Evolutionary conservation across 2,888 invertebrate genomes (phyloP), one percentile per base, ranked within the genome.

Genomic region (Caenorhabditis angaria): DNA sequence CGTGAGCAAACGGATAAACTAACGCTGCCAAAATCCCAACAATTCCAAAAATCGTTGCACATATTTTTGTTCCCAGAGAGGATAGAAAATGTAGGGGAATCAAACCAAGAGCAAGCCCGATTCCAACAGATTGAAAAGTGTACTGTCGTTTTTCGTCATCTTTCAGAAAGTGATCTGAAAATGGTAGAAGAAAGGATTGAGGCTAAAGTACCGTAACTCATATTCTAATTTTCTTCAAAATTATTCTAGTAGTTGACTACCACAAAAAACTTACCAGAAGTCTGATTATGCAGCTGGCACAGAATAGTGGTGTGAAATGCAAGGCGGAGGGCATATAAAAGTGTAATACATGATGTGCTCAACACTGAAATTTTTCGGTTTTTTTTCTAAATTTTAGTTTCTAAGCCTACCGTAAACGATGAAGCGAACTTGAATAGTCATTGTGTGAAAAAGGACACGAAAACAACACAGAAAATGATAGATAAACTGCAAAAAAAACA

Each of bases 301-400:
- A 78, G 64, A 55, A 78, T 75, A 27, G 78, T 78, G 0, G 73
- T 65, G 55, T 78, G 75, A 57, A 78, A 78, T 8, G 78, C 70
- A n/a, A 78, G 59, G 41, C 78, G 70, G 20, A 76, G 70, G 35
- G 75, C 67, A 53, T 78, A 78, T 48, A 78, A 63, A 47, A 72
- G 57, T 20, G 78, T 76, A 51, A 76, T 66, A 47, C 64, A 64
- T 10, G 73, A 61, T 8, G 76, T 75, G 14, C 71, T 65, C n/a
- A 77, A 35, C 0, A 56, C 77, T 77, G 48, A 29, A 72, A 63
- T n/a, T n/a, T n/a, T n/a, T n/a, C n/a, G n/a, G n/a, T n/a, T n/a
- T n/a, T n/a, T n/a, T n/a, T n/a, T n/a, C n/a, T n/a, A n/a, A n/a
- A n/a, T n/a, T n/a, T n/a, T n/a, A n/a, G n/a, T n/a, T n/a, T n/a